These are phyloP conservation scores for Phyllostomus discolor DNA, from an alignment of 2,113 vertebrate genomes.

Conservation along the genomic window DNA sequence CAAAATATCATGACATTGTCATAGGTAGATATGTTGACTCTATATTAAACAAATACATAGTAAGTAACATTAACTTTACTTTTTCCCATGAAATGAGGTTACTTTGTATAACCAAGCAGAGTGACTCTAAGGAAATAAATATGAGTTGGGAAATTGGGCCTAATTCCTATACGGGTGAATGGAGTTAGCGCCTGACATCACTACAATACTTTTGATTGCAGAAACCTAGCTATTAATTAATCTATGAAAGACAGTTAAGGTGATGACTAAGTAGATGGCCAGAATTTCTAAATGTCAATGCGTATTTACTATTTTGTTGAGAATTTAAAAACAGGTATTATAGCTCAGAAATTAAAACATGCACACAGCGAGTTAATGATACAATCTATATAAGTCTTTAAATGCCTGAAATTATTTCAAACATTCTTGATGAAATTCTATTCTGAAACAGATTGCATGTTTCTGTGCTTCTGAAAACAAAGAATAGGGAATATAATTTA, in stretches of 20 bases:
- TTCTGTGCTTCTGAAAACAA: neutral
- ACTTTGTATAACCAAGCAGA: neutral
- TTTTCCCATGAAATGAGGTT: neutral
- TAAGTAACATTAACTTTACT: neutral
- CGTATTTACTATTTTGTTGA: neutral
- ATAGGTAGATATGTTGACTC: neutral
- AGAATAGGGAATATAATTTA: neutral
- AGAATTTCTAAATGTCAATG: neutral
- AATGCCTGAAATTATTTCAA: slow-evolving; percentile 9
- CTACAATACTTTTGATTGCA: neutral
- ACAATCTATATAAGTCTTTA: neutral
- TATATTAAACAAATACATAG: neutral
- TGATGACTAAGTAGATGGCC: neutral
- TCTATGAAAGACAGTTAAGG: neutral
- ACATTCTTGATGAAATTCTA: neutral
- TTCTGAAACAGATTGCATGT: neutral
- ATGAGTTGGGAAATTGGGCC: neutral
- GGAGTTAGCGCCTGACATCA: too few species aligned
- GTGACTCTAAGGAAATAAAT: neutral
- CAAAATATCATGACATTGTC: neutral
- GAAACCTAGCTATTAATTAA: neutral
- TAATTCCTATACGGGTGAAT: too few species aligned
- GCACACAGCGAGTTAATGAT: neutral
- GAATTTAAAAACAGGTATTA: neutral
- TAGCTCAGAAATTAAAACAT: neutral